Evolutionary conservation across 2,888 invertebrate species (phyloP).

Genomic region (Cantharis nigra): DNA sequence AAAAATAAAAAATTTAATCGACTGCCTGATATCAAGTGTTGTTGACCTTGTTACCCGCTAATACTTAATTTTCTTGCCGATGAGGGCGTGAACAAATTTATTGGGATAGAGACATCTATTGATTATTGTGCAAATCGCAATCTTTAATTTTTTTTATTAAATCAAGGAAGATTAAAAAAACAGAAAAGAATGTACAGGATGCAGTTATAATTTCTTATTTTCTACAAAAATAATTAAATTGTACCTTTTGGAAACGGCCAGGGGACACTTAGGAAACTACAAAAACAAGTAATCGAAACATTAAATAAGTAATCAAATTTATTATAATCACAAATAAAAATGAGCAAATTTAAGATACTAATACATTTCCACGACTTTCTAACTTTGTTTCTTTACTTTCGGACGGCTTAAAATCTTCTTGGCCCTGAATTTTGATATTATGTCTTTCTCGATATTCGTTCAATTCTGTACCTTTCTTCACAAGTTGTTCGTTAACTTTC

Average conservation of each 20-base stretch:
- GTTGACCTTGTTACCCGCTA: conserved; percentile 55
- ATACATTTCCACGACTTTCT: conserved; percentile 53
- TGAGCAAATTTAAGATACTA: conserved; percentile 51
- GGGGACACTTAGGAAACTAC: too few species aligned
- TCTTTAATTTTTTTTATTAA: too few species aligned
- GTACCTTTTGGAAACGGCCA: too few species aligned
- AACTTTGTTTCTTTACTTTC: conserved; percentile 37
- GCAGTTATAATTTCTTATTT: too few species aligned
- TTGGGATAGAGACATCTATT: neutral
- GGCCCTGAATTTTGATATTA: conserved; percentile 82
- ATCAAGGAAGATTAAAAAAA: too few species aligned
- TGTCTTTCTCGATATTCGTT: conserved; percentile 90
- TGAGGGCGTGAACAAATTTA: neutral
- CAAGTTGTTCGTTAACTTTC: conserved; percentile 78
- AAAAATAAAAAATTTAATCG: conserved; percentile 24
- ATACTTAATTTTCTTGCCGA: neutral
- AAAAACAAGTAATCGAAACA: neutral
- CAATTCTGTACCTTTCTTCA: conserved; percentile 86
- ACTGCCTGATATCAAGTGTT: conserved; percentile 43
- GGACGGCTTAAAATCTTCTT: conserved; percentile 57
- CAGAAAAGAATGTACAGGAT: too few species aligned
- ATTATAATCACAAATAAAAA: neutral
- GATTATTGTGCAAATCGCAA: neutral
- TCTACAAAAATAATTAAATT: too few species aligned
- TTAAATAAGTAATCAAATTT: neutral